Evolutionary conservation across 2,888 invertebrate species (phyloP).

Genomic region (Ochropleura leucogaster): DNA sequence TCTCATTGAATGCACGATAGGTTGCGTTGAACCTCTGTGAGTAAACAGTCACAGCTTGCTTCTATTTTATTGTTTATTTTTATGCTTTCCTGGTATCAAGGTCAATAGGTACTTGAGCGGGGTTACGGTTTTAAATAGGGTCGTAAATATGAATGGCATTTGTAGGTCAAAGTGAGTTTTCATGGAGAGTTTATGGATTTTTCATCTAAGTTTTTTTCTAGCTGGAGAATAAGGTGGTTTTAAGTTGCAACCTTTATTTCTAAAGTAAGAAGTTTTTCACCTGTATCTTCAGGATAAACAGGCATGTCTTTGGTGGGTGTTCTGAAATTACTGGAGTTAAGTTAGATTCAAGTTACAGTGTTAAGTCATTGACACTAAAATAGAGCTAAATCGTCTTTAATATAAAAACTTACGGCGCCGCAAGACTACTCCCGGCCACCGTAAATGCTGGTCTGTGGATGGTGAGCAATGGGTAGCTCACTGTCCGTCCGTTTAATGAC

Average conservation of each 20-base stretch:
- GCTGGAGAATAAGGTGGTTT: too few relatives aligned
- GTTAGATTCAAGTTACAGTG: not conserved
- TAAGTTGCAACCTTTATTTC: not conserved
- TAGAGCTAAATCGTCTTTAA: not conserved
- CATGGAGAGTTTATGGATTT: not conserved
- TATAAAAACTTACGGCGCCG: not conserved
- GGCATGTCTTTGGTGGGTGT: not conserved
- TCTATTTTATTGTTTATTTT: conserved; percentile 58
- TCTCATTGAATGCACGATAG: conserved; percentile 66
- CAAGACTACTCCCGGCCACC: too few relatives aligned
- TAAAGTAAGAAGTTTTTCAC: not conserved
- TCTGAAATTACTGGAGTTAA: not conserved
- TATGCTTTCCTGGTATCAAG: conserved; percentile 57
- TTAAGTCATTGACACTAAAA: not conserved
- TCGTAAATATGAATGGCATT: conserved; percentile 34
- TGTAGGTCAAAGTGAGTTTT: conserved; percentile 27
- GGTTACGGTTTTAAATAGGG: conserved; percentile 9
- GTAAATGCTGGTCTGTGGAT: too few relatives aligned
- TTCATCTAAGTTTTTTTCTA: not conserved
- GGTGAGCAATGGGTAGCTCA: too few relatives aligned
- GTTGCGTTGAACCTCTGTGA: conserved; percentile 44
- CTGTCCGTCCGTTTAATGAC: too few relatives aligned
- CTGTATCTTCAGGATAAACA: not conserved
- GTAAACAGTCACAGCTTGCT: conserved; percentile 30
- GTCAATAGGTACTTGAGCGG: conserved; percentile 33